Base-by-base conservation (phyloP, 2,888 invertebrate genomes). In the Cynaeus angustus region DNA sequence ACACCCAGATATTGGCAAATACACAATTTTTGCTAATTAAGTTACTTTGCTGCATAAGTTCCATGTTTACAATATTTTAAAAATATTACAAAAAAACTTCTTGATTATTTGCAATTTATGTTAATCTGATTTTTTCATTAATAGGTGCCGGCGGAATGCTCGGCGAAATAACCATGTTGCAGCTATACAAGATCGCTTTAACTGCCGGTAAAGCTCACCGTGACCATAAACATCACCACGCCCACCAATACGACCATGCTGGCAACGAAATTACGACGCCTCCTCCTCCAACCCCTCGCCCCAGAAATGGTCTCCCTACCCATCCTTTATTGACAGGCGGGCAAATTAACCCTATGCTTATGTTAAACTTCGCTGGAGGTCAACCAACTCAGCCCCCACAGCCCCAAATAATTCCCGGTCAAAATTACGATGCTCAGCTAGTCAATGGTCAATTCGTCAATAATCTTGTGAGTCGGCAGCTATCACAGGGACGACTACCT, bases 181-280 rank as follows among this genome's bases (percentile, higher is more conserved):
- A 94, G 82, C 83, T 95, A 12, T 95, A 95, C 85, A 90, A 89
- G 68, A 93, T 94, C 0, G 94, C 94, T 0, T 81, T 95, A 68
- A 93, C 93, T 1, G 94, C 94, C 1, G 95, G 95, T 0, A 95
- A 95, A 83, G 94, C 94, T 0, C 94, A 95, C 85, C 92, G 91
- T 74, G 94, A 94, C 80, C 94, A 95, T 84, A 95, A 94, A 80
- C 95, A 95, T 80, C 95, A 95, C 81, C 94, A 95, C 84, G 94
- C 90, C 0, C 94, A 94, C 81, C 92, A 92, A 78, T 93, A 91
- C 80, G 92, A 90, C 78, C 92, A 93, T 80, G 91, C 93, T 72
- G 93, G 93, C 0, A 87, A 86, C 10, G 88, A 88, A 10, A 83
- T 91, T 9, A 89, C 89, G 7, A 87, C 90, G 1, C 85, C 90